Evolutionary conservation across 2,888 invertebrate genomes (phyloP).

Genomic region (Limnephilus rhombicus): DNA sequence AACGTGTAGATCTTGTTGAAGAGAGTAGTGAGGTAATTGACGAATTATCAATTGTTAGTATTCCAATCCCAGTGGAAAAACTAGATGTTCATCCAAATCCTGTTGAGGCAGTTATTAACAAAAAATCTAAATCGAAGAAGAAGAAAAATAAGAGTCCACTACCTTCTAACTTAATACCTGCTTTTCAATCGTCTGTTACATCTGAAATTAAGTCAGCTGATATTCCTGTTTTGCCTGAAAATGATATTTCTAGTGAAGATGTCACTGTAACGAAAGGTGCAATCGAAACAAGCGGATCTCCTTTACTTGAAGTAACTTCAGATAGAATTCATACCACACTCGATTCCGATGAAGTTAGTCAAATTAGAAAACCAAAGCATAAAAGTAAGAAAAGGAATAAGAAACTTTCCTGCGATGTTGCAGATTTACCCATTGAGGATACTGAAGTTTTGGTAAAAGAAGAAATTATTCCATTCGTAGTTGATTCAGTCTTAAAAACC

Average conservation of each 20-base stretch:
- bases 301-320: not conserved
- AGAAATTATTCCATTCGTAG: constrained; percentile 65
- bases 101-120: not conserved
- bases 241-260: not conserved
- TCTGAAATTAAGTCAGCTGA: not conserved
- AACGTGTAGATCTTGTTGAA: not conserved
- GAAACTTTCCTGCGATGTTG: constrained; percentile 35
- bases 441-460: constrained; percentile 66
- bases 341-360: not conserved
- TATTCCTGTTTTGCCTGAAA: not conserved
- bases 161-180: not conserved
- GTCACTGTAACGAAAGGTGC: not conserved
- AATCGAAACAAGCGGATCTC: not conserved
- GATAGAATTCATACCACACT: not conserved
- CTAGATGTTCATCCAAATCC: not conserved
- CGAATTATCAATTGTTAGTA: not conserved
- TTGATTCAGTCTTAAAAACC: not conserved
- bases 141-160: not conserved
- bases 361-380: not conserved
- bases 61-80: not conserved
- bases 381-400: not conserved
- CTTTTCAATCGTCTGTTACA: not conserved
- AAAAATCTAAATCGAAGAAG: constrained; percentile 12
- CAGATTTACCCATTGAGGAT: constrained; percentile 65
- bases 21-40: not conserved